Base-by-base conservation (phyloP, 2,888 invertebrate species). In the Lasioglossum villosulum region DNA sequence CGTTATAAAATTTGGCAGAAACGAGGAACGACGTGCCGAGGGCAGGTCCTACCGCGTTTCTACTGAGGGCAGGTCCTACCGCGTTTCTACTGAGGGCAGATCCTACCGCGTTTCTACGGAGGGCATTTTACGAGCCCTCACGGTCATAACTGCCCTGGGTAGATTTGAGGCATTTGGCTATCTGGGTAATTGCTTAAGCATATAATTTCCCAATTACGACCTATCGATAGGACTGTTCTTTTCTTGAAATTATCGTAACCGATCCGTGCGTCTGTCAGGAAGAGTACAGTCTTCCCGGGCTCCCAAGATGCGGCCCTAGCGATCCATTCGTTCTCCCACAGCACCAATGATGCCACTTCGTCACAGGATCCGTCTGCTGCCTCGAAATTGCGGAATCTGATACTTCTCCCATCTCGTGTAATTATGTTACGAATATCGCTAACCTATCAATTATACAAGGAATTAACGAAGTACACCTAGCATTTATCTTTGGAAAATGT, bases 291-390 rank as follows among this genome's bases (percentile, higher is more conserved):
- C 76, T 96, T 96, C 77, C 96, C 94, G 0, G 97, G 96, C 82
- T 96, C 96, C 98, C 98, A 98, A 75, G 96, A 95, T 84, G 96
- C 96, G 0, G 97, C 96, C 89, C 97, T 96, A 68, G 96, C 95
- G 78, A 98, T 97, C 92, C 97, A 96, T 86, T 97, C 97, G 4
- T 96, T 95, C 86, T 98, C 97, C 96, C 98, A 98, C 72, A 97
- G 95, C 59, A 97, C 95, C 79, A 97, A 94, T 34, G 96, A 94
- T 12, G 97, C 95, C n/a, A 96, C 34, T 96, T 96, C 59, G 96
- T 96, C 27, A 96, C 97, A 92, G 96, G 96, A 95, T 97, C 97
- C 93, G 96, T 96, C 95, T 8, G 90, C 86, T 12, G 97, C 96
- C 86, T 97, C 96, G 12, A 98, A 95, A 90, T 97, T 97, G 6